Base-by-base conservation (phyloP, 1,140 invertebrate genomes). In the Sycobia sp. region DNA sequence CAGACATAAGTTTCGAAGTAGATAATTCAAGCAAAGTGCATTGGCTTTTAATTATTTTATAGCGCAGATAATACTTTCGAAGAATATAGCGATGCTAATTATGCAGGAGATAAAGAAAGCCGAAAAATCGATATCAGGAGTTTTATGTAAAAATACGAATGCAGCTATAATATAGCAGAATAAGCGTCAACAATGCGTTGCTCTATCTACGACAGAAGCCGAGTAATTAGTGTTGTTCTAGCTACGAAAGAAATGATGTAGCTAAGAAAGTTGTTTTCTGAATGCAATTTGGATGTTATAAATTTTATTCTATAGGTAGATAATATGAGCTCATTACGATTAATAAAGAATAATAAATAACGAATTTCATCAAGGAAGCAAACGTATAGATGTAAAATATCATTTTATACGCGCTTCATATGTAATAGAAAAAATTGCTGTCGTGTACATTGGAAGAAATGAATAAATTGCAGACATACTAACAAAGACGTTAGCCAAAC, bases 151-250 rank as follows among this genome's bases (percentile, higher is more conserved):
- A 0, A 65, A 59, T 18, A 38, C 36, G 0, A 63, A 47, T n/a
- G 67, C 44, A 9, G 47, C 68, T 10, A 57, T 77, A 14, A 54
- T 62, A 7, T 81, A 74, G 76, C 50, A 46, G 13, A 68, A 57
- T 18, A 68, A 72, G 23, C 67, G 64, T 44, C 78, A 82, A 69
- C 38, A 39, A 0, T 71, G 38, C 29, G 61, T 71, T 0, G 14
- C 65, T n/a, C 20, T 67, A 0, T 66, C 62, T 1, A 76, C 74
- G 3, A 75, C 70, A 11, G 76, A 82, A 67, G 69, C 77, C 9
- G 78, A 81, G 59, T 77, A 76, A 61, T 76, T 0, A 69, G 72
- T 3, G 58, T 68, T n/a, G 55, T 53, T 22, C 51, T 67, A 22
- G 71, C 20, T 22, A 56, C 69, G 4, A 73, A 66, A 49, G 69